A percentile compares a stretch with the other conserved stretches of the same genome.
Conservation (phyloP, 1,140 invertebrate genomes). For the Helicoverpa zea region DNA sequence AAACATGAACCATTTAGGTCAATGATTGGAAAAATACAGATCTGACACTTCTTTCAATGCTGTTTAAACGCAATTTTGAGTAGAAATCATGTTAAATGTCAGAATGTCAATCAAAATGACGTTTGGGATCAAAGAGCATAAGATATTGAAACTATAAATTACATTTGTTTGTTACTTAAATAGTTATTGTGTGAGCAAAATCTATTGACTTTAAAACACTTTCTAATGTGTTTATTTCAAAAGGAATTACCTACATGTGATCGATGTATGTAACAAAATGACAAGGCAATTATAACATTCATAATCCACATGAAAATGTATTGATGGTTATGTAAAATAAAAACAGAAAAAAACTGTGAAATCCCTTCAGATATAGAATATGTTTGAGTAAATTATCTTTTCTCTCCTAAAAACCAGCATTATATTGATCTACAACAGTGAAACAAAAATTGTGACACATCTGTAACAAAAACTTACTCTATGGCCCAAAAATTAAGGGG, state of each 20-base stretch:
- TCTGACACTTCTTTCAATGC: constrained; percentile 17
- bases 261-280: too few relatives aligned
- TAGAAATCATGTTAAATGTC: constrained; percentile 31
- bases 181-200: constrained; percentile 15
- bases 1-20: constrained; percentile 70
- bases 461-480: constrained; percentile 27
- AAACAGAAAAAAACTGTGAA: too few relatives aligned
- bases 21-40: constrained; percentile 62
- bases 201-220: background rate
- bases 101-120: constrained; percentile 32
- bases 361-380: too few relatives aligned
- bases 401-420: too few relatives aligned
- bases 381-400: too few relatives aligned
- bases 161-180: constrained; percentile 11
- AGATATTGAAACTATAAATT: constrained; percentile 22
- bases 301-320: too few relatives aligned
- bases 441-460: background rate
- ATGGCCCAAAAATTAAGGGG: constrained; percentile 42
- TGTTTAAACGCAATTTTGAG: constrained; percentile 13
- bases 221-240: background rate
- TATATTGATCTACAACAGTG: too few relatives aligned
- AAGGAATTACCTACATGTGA: too few relatives aligned
- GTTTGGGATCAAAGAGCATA: constrained; percentile 33
- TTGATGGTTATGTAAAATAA: too few relatives aligned
- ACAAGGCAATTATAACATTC: too few relatives aligned